Conservation (phyloP, 2,888 invertebrate species). For the Platynereis dumerilii region DNA sequence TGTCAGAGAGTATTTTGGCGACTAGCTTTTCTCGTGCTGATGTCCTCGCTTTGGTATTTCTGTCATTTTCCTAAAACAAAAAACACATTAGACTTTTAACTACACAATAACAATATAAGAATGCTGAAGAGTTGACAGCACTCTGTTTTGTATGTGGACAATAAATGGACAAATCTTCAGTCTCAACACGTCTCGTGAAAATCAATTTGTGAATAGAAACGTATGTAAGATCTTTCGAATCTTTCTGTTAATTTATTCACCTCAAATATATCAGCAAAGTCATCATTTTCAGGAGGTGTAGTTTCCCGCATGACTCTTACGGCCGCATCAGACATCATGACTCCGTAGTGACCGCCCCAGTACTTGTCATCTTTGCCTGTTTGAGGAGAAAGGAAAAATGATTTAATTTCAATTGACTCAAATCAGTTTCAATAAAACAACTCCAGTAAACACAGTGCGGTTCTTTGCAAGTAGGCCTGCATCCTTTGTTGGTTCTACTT, state of each 20-base stretch:
- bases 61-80: constrained; percentile 5
- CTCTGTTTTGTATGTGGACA: too few relatives aligned
- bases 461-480: background rate
- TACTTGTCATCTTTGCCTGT: constrained; percentile 52
- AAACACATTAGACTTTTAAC: too few relatives aligned
- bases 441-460: background rate
- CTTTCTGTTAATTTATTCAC: too few relatives aligned
- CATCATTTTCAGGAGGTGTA: constrained; percentile 42
- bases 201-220: too few relatives aligned
- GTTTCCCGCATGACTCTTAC: constrained; percentile 44
- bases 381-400: background rate
- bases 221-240: too few relatives aligned
- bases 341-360: constrained; percentile 50
- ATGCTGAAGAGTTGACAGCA: too few relatives aligned
- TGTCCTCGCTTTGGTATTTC: background rate
- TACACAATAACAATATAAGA: too few relatives aligned
- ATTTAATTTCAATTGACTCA: background rate
- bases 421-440: too few relatives aligned
- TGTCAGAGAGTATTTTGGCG: constrained; percentile 38
- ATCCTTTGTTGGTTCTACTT: background rate
- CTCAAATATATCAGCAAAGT: constrained; percentile 37
- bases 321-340: constrained; percentile 42
- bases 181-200: too few relatives aligned
- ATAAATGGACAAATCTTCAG: too few relatives aligned
- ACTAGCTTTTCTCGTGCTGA: constrained; percentile 30